Evolutionary conservation across 2,113 vertebrate species (phyloP), one percentile per base, ranked within the genome.

Genomic region (Herpailurus yagouaroundi): DNA sequence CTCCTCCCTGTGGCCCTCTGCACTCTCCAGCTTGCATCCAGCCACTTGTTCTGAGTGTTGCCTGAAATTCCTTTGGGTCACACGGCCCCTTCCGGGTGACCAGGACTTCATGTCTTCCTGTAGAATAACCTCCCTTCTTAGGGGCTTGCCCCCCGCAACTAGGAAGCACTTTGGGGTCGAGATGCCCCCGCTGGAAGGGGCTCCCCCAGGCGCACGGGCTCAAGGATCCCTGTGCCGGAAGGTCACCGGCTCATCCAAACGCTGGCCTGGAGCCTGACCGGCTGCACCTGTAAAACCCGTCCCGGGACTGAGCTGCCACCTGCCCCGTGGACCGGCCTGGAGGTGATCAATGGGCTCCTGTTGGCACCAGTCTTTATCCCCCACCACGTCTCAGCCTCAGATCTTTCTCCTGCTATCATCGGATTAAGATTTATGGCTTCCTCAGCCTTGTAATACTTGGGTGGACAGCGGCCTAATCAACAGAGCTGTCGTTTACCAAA

Each of bases 401-500:
- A 94, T 97, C 95, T 97, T 85, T 74, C 52, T 85, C 45, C 96
- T 66, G 76, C 97, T 95, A 60, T 92, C 97, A n/a, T 68, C 66
- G 90, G 96, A 98, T 98, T 95, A 98, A 98, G 97, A 98, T 98
- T 98, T 98, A 97, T 98, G 96, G 94, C 91, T 96, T 82, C 97
- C 95, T 76, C 66, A 83, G 97, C 95, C 97, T 96, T 98, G 97
- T 97, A 97, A 97, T 98, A 97, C 97, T 98, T 97, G 97, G 96
- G 97, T 98, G 97, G 98, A 98, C 97, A 98, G 97, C 91, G 9
- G 96, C 93, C 97, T 98, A 97, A 98, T 98, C 97, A 97, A 91
- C 97, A 98, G 95, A 97, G 94, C 96, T 21, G 81, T 96, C 97
- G 73, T 97, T 98, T 97, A 98, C 98, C 97, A 98, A 98, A 97